Percentiles rank a stretch among this genome's conserved stretches.
Conservation (phyloP, 2,797 vertebrate species). For the Notamacropus eugenii region DNA sequence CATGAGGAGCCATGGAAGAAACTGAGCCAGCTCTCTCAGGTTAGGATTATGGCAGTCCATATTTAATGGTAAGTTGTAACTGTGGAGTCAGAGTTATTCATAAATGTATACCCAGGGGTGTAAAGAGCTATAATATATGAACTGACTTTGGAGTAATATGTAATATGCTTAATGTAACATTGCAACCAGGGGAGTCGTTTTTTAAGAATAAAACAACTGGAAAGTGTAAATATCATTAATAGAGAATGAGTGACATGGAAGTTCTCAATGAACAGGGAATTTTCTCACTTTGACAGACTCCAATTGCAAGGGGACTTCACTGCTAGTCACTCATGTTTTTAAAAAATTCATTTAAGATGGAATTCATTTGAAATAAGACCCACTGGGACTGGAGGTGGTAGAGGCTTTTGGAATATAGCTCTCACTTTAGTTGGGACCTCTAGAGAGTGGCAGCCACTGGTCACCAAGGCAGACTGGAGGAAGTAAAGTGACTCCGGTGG, state of each 20-base stretch:
- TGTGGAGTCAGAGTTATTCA: slow-evolving; percentile 68
- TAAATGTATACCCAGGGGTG: slow-evolving; percentile 65
- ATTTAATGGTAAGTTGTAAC: slow-evolving; percentile 62
- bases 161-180: slow-evolving; percentile 78
- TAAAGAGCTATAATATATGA: slow-evolving; percentile 69
- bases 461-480: not conserved
- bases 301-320: slow-evolving; percentile 51
- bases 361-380: slow-evolving; percentile 59
- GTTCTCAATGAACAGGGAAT: slow-evolving; percentile 53
- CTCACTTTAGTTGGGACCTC: not conserved
- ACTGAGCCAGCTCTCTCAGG: slow-evolving; percentile 38
- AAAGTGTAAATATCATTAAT: slow-evolving; percentile 68
- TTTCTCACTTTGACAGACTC: slow-evolving; percentile 74
- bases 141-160: slow-evolving; percentile 73
- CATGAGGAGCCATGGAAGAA: slow-evolving; percentile 51
- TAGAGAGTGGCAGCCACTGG: not conserved
- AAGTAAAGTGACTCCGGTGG: not conserved
- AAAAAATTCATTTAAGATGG: slow-evolving; percentile 53
- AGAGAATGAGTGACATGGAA: slow-evolving; percentile 68
- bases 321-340: slow-evolving; percentile 61
- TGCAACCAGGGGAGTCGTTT: slow-evolving; percentile 73
- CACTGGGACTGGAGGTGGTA: slow-evolving; percentile 12
- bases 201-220: slow-evolving; percentile 65
- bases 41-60: slow-evolving; percentile 57
- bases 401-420: slow-evolving; percentile 27